These are phyloP conservation scores for Dynastes grantii DNA, from an alignment of 2,888 invertebrate species.

Conservation along the genomic window DNA sequence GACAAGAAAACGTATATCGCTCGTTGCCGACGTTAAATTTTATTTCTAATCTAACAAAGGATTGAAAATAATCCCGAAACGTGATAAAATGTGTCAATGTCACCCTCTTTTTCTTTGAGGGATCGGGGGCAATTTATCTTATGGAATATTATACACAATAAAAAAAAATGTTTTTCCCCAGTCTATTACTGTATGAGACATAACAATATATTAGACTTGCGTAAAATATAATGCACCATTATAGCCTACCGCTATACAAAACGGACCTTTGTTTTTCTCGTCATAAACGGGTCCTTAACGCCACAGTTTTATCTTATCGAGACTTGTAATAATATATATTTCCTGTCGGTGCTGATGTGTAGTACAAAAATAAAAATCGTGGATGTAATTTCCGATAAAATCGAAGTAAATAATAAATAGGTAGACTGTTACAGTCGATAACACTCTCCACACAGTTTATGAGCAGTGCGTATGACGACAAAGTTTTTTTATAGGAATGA, in stretches of 20 bases:
- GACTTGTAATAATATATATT: conserved; percentile 5
- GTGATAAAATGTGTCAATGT: too few species aligned
- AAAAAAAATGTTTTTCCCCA: too few species aligned
- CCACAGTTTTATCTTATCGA: conserved; percentile 41
- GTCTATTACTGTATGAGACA: too few species aligned
- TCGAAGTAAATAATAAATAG: conserved; percentile 15
- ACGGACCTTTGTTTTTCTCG: conserved; percentile 16
- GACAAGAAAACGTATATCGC: too few species aligned
- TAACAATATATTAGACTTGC: not conserved
- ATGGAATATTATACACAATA: too few species aligned
- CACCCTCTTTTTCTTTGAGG: too few species aligned
- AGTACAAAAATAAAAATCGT: conserved; percentile 8
- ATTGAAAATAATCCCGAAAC: too few species aligned
- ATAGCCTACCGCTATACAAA: not conserved
- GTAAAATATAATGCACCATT: too few species aligned
- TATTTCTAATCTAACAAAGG: too few species aligned
- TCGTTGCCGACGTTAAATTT: too few species aligned
- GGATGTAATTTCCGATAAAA: conserved; percentile 35
- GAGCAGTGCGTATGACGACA: conserved; percentile 4
- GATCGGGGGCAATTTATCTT: too few species aligned
- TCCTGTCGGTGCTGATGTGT: conserved; percentile 15
- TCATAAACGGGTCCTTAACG: conserved; percentile 8
- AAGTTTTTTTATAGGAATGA: conserved; percentile 14
- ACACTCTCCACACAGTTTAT: not conserved
- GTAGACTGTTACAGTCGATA: not conserved